A percentile compares a stretch with the other conserved stretches of the same genome.
phyloP scores from a whole-genome alignment of 23 tunicate genomes.

The Oikopleura vanhoeffeni region DNA sequence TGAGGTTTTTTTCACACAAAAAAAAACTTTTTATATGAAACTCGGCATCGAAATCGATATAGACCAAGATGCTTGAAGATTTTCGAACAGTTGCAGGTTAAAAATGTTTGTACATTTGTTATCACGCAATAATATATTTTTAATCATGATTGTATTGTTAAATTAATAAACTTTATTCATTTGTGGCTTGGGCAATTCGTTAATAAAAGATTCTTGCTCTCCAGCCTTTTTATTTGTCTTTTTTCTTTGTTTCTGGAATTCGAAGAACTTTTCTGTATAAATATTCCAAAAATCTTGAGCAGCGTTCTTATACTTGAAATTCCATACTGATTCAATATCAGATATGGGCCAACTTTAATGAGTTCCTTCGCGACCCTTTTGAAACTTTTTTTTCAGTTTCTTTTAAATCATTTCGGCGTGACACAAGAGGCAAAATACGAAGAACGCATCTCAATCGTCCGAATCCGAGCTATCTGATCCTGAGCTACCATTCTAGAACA shows the following conservation, averaged over 20 bases:
- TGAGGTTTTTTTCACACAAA: too few relatives aligned
- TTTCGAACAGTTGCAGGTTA: too few relatives aligned
- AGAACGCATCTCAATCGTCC: constrained; percentile 3
- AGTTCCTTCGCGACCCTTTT: neutral
- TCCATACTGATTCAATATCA: neutral
- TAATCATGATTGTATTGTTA: too few relatives aligned
- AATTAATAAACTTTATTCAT: too few relatives aligned
- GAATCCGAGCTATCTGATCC: neutral
- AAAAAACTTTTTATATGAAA: too few relatives aligned
- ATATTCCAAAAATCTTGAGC: neutral
- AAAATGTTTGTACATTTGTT: too few relatives aligned
- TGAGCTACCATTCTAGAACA: neutral
- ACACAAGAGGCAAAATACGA: neutral
- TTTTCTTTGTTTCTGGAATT: neutral
- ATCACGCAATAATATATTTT: too few relatives aligned
- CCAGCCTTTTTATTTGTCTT: neutral
- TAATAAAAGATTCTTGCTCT: neutral
- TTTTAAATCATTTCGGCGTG: neutral
- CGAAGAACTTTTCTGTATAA: neutral
- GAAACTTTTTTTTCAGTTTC: neutral
- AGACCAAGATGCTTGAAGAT: too few relatives aligned
- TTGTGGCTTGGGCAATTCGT: neutral
- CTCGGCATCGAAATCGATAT: too few relatives aligned
- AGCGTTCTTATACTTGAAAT: neutral
- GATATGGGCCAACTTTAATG: constrained; percentile 2